These are phyloP conservation scores for Spialia ferax DNA, from an alignment of 2,888 invertebrate genomes.

Conservation along the genomic window DNA sequence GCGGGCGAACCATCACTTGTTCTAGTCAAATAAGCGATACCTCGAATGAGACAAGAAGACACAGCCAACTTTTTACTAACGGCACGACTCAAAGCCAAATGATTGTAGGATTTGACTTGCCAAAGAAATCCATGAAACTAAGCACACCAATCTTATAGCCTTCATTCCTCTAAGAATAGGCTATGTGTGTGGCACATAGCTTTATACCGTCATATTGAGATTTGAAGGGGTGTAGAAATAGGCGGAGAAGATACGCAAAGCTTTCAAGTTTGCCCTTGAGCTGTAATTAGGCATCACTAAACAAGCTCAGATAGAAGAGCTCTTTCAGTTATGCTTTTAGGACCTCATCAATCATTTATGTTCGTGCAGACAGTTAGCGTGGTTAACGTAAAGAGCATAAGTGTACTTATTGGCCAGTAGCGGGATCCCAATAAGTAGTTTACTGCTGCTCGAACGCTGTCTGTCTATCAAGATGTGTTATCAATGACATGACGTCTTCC, in stretches of 20 bases:
- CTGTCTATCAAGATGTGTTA: slow-evolving; percentile 34
- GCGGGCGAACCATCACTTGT: slow-evolving; percentile 16
- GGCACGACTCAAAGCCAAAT: background rate
- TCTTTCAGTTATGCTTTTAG: slow-evolving; percentile 6
- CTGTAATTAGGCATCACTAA: slow-evolving; percentile 22
- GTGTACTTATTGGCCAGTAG: slow-evolving; percentile 10
- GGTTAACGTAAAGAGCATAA: slow-evolving; percentile 3
- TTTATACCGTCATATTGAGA: background rate
- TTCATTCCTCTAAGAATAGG: background rate
- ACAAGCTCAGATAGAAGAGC: slow-evolving; percentile 4
- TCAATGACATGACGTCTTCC: slow-evolving; percentile 25
- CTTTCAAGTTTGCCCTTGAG: slow-evolving; percentile 27
- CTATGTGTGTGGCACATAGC: background rate
- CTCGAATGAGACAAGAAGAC: background rate
- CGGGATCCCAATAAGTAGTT: slow-evolving; percentile 25
- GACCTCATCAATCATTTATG: slow-evolving; percentile 8
- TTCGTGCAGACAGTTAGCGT: background rate
- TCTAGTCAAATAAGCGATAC: background rate
- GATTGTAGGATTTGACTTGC: background rate
- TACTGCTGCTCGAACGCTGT: slow-evolving; percentile 22
- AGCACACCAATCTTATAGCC: background rate
- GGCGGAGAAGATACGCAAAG: slow-evolving; percentile 17
- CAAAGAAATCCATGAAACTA: background rate
- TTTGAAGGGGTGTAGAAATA: slow-evolving; percentile 14
- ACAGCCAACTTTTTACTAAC: slow-evolving; percentile 1